Percentiles rank a stretch among this genome's conserved stretches.
Evolutionary conservation across 2,113 vertebrate species (phyloP).

Genomic region (Mus pahari): DNA sequence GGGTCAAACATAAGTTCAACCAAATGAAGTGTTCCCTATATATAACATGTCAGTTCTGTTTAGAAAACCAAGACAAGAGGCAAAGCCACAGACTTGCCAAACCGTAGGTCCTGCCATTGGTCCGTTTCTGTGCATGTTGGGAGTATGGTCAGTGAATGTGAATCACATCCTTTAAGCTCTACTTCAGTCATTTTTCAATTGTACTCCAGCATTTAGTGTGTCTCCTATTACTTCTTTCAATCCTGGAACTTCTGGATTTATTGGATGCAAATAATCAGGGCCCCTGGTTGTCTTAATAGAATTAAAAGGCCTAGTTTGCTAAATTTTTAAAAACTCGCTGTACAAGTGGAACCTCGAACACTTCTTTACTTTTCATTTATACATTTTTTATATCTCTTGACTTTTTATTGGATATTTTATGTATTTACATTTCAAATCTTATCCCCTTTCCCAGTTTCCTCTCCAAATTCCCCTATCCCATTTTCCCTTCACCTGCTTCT

Average conservation of each 20-base stretch:
- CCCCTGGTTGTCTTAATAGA: not conserved
- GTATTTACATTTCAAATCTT: no score
- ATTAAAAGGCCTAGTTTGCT: not conserved
- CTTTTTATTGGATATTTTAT: no score
- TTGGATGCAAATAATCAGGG: not conserved
- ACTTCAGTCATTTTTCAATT: not conserved
- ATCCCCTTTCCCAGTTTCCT: no score
- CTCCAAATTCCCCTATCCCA: no score
- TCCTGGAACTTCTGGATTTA: not conserved
- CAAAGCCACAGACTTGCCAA: not conserved
- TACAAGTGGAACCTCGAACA: not conserved
- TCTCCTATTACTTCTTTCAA: not conserved
- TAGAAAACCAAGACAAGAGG: slow-evolving; percentile 10
- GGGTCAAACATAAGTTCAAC: not conserved
- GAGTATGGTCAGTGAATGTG: not conserved
- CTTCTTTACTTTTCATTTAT: not conserved
- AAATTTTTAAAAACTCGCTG: slow-evolving; percentile 24
- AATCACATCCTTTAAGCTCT: not conserved
- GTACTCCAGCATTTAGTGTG: not conserved
- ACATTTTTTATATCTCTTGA: not conserved
- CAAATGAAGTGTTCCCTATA: not conserved
- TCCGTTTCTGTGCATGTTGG: not conserved
- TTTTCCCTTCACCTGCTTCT: no score
- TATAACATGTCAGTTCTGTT: not conserved
- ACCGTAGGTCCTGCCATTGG: not conserved